A percentile compares a stretch with the other conserved stretches of the same genome.
phyloP scores from a whole-genome alignment of 2,888 invertebrate genomes.

The Alsophila aescularia region DNA sequence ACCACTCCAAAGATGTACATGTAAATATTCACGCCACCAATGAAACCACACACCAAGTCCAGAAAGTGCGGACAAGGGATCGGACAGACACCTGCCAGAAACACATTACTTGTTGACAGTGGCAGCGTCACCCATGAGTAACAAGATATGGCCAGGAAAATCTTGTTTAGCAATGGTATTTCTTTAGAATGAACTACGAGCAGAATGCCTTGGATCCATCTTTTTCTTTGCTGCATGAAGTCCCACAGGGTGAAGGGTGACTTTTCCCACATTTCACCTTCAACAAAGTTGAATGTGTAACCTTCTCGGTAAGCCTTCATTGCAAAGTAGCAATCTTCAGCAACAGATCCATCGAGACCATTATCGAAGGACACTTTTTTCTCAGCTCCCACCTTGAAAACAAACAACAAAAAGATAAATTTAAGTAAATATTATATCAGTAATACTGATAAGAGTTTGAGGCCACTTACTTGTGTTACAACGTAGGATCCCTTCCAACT shows the following conservation, averaged over 20 bases:
- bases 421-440: neutral
- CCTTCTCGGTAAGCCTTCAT: conserved; percentile 97
- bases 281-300: conserved; percentile 96
- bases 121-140: conserved; percentile 99
- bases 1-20: conserved; percentile 99
- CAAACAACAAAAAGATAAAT: conserved; percentile 12
- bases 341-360: conserved; percentile 98
- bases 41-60: conserved; percentile 95
- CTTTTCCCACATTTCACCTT: conserved; percentile 99
- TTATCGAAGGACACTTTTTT: conserved; percentile 97
- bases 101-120: conserved; percentile 94
- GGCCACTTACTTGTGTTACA: conserved; percentile 91
- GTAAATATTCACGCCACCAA: conserved; percentile 97
- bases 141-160: conserved; percentile 93
- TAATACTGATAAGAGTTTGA: neutral
- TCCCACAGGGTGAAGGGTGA: conserved; percentile 98
- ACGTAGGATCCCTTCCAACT: conserved; percentile 99
- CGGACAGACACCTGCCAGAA: conserved; percentile 93
- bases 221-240: conserved; percentile 97
- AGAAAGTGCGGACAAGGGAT: conserved; percentile 93
- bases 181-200: conserved; percentile 94
- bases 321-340: conserved; percentile 98
- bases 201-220: conserved; percentile 97
- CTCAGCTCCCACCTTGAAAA: conserved; percentile 94
- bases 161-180: conserved; percentile 91